Base-by-base conservation (phyloP, 2,113 vertebrate species). In the Cyprinodon variegatus region DNA sequence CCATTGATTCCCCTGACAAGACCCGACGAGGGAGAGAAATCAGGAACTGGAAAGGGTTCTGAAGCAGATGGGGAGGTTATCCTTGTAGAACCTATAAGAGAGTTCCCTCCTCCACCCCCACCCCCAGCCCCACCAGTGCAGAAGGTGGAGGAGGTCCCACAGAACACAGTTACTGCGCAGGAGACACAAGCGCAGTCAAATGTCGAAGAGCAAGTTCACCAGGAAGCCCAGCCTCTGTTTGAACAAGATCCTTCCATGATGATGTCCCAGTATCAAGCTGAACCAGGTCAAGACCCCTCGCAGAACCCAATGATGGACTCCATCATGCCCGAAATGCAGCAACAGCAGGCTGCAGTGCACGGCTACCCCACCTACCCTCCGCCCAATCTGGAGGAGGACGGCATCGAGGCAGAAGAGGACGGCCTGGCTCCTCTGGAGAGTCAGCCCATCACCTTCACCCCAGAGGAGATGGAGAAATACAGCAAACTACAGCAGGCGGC, bases 401-500 rank as follows among this genome's bases (percentile, higher is more conserved):
- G 95, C 60, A 91, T 92, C 40, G 97, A 98, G 45, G 95, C 95
- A 0, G 94, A 95, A 50, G 97, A 98, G n/a, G 97, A 98, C 12
- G 95, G 97, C 0, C 88, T 99, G 65, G 98, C 98, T 0, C 98
- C 98, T 0, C 86, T 99, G 3, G 98, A 99, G 90, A 98, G 97
- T 91, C 98, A 99, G 77, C 98, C 98, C 7, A 98, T 99, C 78
- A 99, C 98, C 0, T 99, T 99, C 81, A 99, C 98, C 0, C 97
- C 98, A 0, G 98, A 99, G 88, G 98, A 99, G 84, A 99, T 99
- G 97, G 98, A 99, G 89, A 99, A 99, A 64, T 99, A 99, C 91
- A 96, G 98, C 82, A 99, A 99, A 85, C 95, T 99, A 78, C 98
- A 99, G 73, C 98, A 99, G 90, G 98, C 98, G 0, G 98, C 98